A percentile compares a stretch with the other conserved stretches of the same genome.
Conservation (phyloP, 1,140 invertebrate genomes). For the Aphaenogaster rudis region DNA sequence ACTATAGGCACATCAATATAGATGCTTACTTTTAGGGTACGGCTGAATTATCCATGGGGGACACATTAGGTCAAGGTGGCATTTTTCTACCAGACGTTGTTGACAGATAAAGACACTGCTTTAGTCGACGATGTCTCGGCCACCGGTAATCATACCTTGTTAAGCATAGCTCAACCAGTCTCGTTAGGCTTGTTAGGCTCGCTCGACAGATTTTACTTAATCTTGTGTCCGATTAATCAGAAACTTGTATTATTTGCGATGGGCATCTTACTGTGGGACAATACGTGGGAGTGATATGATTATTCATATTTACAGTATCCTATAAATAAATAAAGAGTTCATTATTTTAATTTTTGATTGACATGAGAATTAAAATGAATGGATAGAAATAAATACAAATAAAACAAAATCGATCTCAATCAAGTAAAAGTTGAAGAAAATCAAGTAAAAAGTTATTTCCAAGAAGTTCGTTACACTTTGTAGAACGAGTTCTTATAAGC, state of each 20-base stretch:
- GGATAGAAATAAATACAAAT: not conserved
- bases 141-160: conserved; percentile 60
- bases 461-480: not conserved
- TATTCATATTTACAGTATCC: conserved; percentile 1
- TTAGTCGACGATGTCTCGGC: conserved; percentile 65
- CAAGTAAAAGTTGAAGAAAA: not conserved
- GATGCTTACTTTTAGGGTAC: conserved; percentile 34
- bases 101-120: conserved; percentile 60
- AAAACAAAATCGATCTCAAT: not conserved
- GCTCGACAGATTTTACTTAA: not conserved
- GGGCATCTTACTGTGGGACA: not conserved
- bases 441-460: not conserved
- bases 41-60: conserved; percentile 55
- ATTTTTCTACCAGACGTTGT: conserved; percentile 25
- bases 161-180: conserved; percentile 29
- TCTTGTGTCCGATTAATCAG: not conserved
- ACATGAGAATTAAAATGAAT: conserved; percentile 1
- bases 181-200: conserved; percentile 9
- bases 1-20: conserved; percentile 30
- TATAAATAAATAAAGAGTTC: not conserved
- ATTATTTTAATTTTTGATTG: conserved; percentile 13
- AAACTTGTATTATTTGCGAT: not conserved
- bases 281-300: not conserved
- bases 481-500: not conserved
- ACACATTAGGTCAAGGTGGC: conserved; percentile 69